Conservation (phyloP, 2,113 vertebrate species). For the Rhinoderma darwinii region DNA sequence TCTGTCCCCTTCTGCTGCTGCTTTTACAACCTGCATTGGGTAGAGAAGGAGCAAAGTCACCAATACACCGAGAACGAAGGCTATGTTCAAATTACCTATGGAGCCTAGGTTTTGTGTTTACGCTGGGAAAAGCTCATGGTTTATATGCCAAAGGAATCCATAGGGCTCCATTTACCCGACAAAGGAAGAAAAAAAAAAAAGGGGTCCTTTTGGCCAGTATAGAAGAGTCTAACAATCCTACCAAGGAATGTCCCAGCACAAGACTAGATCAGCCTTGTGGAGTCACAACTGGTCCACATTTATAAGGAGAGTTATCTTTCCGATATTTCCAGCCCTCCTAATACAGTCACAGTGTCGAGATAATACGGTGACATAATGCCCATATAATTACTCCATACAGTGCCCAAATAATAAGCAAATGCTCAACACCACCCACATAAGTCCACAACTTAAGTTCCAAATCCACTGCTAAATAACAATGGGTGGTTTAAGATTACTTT, state of each 20-base stretch:
- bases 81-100: too few relatives aligned
- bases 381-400: neutral
- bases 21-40: slow-evolving; percentile 80
- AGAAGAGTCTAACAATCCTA: too few relatives aligned
- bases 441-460: neutral
- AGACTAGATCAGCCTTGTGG: neutral
- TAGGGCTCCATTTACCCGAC: too few relatives aligned
- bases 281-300: too few relatives aligned
- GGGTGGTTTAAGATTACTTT: neutral
- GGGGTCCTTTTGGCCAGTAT: too few relatives aligned
- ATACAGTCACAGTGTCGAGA: neutral
- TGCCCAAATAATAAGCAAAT: neutral
- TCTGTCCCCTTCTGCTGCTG: slow-evolving; percentile 81
- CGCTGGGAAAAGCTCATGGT: too few relatives aligned
- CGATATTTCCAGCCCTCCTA: neutral
- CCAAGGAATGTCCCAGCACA: neutral
- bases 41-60: neutral
- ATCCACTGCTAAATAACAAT: neutral
- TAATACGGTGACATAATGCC: neutral
- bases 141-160: too few relatives aligned
- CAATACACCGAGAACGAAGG: neutral
- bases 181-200: too few relatives aligned
- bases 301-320: neutral
- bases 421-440: too few relatives aligned
- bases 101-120: too few relatives aligned